Evolutionary conservation across 1,140 invertebrate genomes (phyloP), one percentile per base, ranked within the genome.

Genomic region (Brachystomella parvula): DNA sequence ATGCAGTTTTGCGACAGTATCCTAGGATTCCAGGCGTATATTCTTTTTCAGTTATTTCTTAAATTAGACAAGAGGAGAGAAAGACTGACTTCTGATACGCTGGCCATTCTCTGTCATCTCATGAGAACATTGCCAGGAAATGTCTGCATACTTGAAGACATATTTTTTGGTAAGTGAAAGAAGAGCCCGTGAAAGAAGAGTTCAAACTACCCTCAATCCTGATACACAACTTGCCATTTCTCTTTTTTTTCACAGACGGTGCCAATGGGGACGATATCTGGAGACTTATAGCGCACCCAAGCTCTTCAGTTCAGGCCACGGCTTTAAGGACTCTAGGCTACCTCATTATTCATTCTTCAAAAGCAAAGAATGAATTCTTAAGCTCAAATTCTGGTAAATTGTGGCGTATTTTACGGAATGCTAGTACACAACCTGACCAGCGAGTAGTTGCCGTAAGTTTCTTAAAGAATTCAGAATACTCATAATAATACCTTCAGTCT

Each of bases 1-100:
- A 81, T 81, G 0, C 89, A 92, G 73, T 86, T 90, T 74, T 90
- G 88, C 74, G 86, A 90, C 66, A 84, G 87, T 1, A 79, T 90
- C 30, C 82, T 82, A n/a, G 82, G 88, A 33, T 78, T 88, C 28
- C 82, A 83, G 61, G 84, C 82, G 2, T 79, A 80, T 65, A 73
- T 78, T 58, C 65, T 78, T 67, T 71, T 83, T 2, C 77, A 78
- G 19, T 76, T 80, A 53, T 70, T 82, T 33, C 72, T 82, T 53
- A 74, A 71, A 64, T 76, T 83, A 68, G 83, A 89, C 78, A 83
- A 81, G 74, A 83, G 79, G 76, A 83, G 83, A 74, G 75, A 75
- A 35, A 81, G 74, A 73, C 77, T 89, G 63, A 81, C 85, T n/a
- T 74, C 82, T 47, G 84, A 89, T 76, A 76, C 88, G 31, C 71